phyloP scores from a whole-genome alignment of 2,113 vertebrate genomes.

The Desmodus rotundus region DNA sequence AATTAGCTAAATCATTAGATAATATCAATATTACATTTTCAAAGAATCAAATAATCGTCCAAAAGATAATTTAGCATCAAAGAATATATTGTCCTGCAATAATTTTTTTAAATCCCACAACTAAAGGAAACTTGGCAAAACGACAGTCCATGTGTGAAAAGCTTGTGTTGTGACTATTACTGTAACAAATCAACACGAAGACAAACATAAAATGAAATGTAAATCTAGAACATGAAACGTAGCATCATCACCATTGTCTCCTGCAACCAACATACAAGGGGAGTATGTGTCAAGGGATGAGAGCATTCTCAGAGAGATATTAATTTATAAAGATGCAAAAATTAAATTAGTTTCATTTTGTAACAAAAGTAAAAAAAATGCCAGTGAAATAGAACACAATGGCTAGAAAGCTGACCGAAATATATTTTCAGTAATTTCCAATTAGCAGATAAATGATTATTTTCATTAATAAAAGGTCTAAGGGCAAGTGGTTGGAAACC shows the following conservation, averaged over 20 bases:
- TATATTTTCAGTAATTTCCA: neutral
- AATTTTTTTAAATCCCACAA: neutral
- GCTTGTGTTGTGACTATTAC: neutral
- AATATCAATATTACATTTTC: neutral
- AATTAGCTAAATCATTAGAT: neutral
- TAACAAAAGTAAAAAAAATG: neutral
- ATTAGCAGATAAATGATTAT: neutral
- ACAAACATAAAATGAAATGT: neutral
- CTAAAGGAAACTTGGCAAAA: neutral
- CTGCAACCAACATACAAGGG: accelerated
- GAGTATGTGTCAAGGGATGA: neutral
- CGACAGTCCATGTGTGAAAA: neutral
- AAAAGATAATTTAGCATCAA: neutral
- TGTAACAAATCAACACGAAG: neutral
- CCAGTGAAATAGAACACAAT: neutral
- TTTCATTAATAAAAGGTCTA: neutral
- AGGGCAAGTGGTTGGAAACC: neutral
- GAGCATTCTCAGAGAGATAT: neutral
- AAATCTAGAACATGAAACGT: neutral
- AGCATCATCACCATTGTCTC: neutral
- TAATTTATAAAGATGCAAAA: neutral
- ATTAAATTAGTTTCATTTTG: neutral
- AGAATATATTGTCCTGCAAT: neutral
- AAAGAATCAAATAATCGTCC: neutral
- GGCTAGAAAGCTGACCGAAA: neutral